These are phyloP conservation scores for Phasianus colchicus DNA, from an alignment of 2,113 vertebrate genomes.

Conservation along the genomic window DNA sequence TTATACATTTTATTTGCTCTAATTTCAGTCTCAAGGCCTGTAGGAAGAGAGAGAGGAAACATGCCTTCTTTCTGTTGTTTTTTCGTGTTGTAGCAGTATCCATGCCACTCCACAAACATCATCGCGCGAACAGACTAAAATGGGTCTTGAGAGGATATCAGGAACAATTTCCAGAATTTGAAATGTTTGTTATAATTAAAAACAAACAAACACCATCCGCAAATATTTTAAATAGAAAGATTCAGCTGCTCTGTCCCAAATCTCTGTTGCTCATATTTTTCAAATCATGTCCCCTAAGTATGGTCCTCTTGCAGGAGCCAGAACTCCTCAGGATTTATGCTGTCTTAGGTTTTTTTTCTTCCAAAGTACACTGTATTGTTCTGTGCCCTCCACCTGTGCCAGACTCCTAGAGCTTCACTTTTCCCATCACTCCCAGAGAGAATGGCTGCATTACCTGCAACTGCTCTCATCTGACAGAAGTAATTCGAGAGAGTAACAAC, in stretches of 20 bases:
- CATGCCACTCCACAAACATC: neutral
- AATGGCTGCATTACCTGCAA: neutral
- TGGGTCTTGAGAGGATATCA: neutral
- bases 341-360: neutral
- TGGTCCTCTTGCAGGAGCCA: neutral
- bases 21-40: constrained; percentile 68
- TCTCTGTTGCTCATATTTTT: rapidly evolving
- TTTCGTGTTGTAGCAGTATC: neutral
- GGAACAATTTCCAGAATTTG: neutral
- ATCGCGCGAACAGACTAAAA: neutral
- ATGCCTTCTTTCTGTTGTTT: neutral
- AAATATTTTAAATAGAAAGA: neutral
- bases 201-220: neutral
- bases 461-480: rapidly evolving
- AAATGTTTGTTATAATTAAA: neutral
- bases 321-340: neutral
- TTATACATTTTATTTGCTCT: constrained; percentile 81
- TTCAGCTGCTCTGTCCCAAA: neutral
- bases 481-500: neutral
- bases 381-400: neutral
- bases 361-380: neutral
- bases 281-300: neutral
- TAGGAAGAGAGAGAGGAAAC: constrained; percentile 53
- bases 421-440: neutral
- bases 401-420: neutral